A percentile compares a stretch with the other conserved stretches of the same genome.
phyloP scores from a whole-genome alignment of 2,888 invertebrate species.

The Cosmopolites sordidus region DNA sequence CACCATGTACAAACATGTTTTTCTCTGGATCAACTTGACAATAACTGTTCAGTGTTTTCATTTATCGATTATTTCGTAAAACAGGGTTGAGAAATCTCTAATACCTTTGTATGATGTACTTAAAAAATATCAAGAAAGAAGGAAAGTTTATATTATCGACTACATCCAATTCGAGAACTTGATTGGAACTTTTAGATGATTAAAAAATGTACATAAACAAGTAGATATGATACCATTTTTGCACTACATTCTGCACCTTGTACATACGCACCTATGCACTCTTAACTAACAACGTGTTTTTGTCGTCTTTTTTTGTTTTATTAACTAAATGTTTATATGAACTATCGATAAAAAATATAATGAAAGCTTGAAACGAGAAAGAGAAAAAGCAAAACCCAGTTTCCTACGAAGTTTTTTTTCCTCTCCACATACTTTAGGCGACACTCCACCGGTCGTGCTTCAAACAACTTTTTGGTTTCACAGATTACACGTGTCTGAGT shows the following conservation, averaged over 20 bases:
- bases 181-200: conserved; percentile 13
- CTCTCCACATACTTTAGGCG: no score
- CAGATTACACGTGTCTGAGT: no score
- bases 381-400: no score
- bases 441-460: no score
- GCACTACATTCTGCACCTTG: conserved; percentile 35
- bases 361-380: no score
- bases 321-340: no score
- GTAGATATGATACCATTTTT: conserved; percentile 14
- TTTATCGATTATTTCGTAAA: neutral
- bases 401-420: no score
- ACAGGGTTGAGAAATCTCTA: conserved; percentile 19
- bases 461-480: no score
- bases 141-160: neutral
- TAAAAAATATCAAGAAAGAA: neutral
- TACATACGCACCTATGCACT: conserved; percentile 31
- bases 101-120: neutral
- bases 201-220: conserved; percentile 17
- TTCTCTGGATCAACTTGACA: neutral
- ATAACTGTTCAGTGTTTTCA: neutral
- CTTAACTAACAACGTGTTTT: conserved; percentile 7
- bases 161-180: conserved; percentile 23
- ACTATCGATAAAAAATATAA: no score
- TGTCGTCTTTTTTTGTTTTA: neutral
- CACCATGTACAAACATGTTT: no score